Evolutionary conservation across 2,113 vertebrate species (phyloP).

Genomic region (Hippocampus zosterae): DNA sequence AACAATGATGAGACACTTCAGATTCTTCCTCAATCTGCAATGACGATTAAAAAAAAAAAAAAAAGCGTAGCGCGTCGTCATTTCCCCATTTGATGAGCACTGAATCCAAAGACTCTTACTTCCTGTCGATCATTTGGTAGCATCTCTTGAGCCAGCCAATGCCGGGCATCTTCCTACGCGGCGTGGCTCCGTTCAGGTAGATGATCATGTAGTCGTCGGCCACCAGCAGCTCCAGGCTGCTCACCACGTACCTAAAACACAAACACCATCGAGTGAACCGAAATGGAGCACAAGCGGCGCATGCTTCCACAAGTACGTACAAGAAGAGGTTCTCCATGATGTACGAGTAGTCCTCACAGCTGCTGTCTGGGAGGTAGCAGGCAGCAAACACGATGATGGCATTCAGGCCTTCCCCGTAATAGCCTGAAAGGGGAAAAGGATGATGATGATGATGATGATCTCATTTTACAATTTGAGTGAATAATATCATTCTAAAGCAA

Average conservation of each 20-base stretch:
- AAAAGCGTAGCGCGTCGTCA: not conserved
- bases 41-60: not conserved
- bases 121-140: slow-evolving; percentile 98
- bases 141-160: slow-evolving; percentile 96
- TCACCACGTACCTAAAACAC: slow-evolving; percentile 86
- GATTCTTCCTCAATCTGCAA: slow-evolving; percentile 86
- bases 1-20: slow-evolving; percentile 89
- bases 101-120: slow-evolving; percentile 61
- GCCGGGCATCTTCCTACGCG: slow-evolving; percentile 90
- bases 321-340: slow-evolving; percentile 99
- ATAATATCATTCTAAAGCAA: too few species aligned
- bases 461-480: too few species aligned
- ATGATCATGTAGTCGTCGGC: slow-evolving; percentile 98
- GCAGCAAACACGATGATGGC: slow-evolving; percentile 97
- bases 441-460: too few species aligned
- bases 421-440: slow-evolving; percentile 69
- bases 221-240: slow-evolving; percentile 93
- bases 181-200: slow-evolving; percentile 92
- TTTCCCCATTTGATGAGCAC: not conserved
- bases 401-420: slow-evolving; percentile 92
- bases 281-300: not conserved
- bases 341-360: slow-evolving; percentile 88
- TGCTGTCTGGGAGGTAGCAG: slow-evolving; percentile 91
- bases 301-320: slow-evolving; percentile 64
- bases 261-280: not conserved